phyloP scores from a whole-genome alignment of 2,888 invertebrate species.

The Steinernema carpocapsae region DNA sequence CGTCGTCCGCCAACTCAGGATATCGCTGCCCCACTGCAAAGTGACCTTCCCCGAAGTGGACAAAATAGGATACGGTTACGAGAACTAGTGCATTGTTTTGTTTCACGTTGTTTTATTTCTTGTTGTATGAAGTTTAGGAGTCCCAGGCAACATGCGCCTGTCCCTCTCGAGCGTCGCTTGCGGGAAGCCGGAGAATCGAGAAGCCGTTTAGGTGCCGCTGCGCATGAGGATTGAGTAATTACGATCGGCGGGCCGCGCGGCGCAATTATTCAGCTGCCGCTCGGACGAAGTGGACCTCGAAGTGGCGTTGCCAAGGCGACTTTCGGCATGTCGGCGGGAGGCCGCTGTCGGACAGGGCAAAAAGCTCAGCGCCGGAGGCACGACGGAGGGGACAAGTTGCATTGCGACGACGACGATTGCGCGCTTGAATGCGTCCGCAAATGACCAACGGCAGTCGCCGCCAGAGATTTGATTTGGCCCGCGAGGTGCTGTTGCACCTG shows the following conservation, averaged over 20 bases:
- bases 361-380: too few species aligned
- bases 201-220: background rate
- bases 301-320: constrained; percentile 13
- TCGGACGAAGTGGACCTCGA: background rate
- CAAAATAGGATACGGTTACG: constrained; percentile 61
- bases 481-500: constrained; percentile 1
- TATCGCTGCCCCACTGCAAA: constrained; percentile 57
- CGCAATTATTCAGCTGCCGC: background rate
- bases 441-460: background rate
- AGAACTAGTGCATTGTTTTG: constrained; percentile 39
- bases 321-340: background rate
- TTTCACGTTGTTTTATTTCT: background rate
- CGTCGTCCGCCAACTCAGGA: constrained; percentile 58
- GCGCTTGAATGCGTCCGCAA: background rate
- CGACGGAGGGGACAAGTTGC: too few species aligned
- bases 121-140: background rate
- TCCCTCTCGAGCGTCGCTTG: background rate
- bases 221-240: constrained; percentile 7
- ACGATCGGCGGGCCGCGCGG: background rate
- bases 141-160: background rate
- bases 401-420: too few species aligned
- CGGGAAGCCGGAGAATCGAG: background rate
- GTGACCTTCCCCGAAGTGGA: constrained; percentile 62
- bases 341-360: too few species aligned
- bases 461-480: background rate